phyloP scores from a whole-genome alignment of 1,140 invertebrate species.

The Rhyacophila brunnea region DNA sequence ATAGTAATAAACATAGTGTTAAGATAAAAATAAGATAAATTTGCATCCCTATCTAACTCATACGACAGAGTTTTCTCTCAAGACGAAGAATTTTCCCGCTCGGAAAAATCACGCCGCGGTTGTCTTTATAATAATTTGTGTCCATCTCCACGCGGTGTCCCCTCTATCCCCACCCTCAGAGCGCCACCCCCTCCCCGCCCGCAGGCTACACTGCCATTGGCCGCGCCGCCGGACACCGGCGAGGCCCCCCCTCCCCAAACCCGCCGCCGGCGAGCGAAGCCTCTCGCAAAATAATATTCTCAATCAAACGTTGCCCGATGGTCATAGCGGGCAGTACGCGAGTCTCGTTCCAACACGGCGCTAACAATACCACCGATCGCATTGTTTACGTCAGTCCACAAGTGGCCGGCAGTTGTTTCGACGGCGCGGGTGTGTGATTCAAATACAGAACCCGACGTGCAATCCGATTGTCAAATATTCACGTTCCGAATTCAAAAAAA shows the following conservation, averaged over 20 bases:
- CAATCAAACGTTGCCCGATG: conserved; percentile 17
- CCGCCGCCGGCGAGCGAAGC: neutral
- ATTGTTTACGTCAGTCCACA: conserved; percentile 16
- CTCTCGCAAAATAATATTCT: conserved; percentile 1
- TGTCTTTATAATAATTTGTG: neutral
- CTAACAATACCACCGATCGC: neutral
- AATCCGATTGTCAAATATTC: too few relatives aligned
- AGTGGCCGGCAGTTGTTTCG: conserved; percentile 4
- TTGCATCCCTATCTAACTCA: too few relatives aligned
- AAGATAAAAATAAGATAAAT: too few relatives aligned
- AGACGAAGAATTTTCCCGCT: too few relatives aligned
- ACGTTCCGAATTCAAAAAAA: too few relatives aligned
- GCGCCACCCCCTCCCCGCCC: conserved; percentile 13
- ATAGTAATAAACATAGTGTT: too few relatives aligned
- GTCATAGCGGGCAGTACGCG: conserved; percentile 13
- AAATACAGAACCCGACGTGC: neutral
- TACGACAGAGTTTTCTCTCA: too few relatives aligned
- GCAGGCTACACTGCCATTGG: conserved; percentile 16
- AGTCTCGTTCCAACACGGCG: neutral
- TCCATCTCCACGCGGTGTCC: conserved; percentile 18
- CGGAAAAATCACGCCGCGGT: too few relatives aligned
- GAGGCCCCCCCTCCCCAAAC: conserved; percentile 8
- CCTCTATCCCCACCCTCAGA: conserved; percentile 2
- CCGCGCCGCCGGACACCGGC: conserved; percentile 20
- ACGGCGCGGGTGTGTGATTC: neutral